Conservation (phyloP, 1,140 invertebrate species). For the Amyelois transitella region DNA sequence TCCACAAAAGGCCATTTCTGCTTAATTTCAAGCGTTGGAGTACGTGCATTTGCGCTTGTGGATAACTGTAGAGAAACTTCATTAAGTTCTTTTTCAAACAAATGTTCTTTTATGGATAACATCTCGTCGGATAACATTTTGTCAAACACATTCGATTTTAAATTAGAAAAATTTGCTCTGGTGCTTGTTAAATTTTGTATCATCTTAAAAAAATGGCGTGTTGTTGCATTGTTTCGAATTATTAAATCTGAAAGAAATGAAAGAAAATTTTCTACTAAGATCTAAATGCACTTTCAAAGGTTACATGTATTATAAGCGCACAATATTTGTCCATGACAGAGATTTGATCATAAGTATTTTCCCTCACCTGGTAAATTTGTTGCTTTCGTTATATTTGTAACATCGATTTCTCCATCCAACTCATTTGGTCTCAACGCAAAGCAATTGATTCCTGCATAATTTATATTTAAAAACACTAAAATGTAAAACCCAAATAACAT, state of each 20-base stretch:
- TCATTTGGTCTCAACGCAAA: background rate
- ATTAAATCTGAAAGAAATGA: constrained; percentile 1
- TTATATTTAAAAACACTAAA: constrained; percentile 25
- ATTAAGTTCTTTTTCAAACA: constrained; percentile 33
- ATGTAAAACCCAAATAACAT: constrained; percentile 50
- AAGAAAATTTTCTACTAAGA: background rate
- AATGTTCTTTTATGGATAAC: constrained; percentile 43
- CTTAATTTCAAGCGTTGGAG: constrained; percentile 44
- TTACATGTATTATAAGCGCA: too few species aligned
- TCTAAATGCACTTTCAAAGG: background rate
- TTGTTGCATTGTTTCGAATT: background rate
- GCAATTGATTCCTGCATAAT: constrained; percentile 16
- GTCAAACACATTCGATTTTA: constrained; percentile 49
- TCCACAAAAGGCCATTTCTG: constrained; percentile 47
- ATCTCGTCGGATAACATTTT: constrained; percentile 59
- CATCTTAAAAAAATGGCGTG: constrained; percentile 16
- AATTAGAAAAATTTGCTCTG: constrained; percentile 20
- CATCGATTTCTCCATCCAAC: background rate
- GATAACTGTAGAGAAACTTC: constrained; percentile 19
- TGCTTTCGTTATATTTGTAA: background rate
- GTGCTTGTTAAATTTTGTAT: constrained; percentile 19
- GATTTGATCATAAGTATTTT: too few species aligned
- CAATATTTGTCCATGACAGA: too few species aligned
- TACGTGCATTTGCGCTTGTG: constrained; percentile 25
- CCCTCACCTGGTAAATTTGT: background rate